These are phyloP conservation scores for Drosophila hawaiiensis DNA, from an alignment of 2,888 invertebrate species.

Conservation along the genomic window DNA sequence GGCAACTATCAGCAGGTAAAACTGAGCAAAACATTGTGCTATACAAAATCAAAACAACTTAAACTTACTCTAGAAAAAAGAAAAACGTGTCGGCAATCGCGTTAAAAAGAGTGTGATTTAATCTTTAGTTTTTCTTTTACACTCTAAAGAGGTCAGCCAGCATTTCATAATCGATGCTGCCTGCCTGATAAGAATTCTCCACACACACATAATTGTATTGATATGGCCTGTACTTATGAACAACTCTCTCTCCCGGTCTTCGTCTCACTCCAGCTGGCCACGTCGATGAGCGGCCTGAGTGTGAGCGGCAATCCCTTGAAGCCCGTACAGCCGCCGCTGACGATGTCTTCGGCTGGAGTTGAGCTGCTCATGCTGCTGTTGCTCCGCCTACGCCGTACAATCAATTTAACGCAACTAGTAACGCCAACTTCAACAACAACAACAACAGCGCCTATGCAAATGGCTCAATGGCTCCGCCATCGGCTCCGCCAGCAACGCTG, in stretches of 20 bases:
- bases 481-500: constrained; percentile 20
- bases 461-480: constrained; percentile 55
- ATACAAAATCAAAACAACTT: background rate
- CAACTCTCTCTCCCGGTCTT: constrained; percentile 12
- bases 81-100: background rate
- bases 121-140: constrained; percentile 7
- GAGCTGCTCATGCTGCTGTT: constrained; percentile 36
- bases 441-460: constrained; percentile 66
- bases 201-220: constrained; percentile 32
- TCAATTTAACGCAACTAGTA: constrained; percentile 60
- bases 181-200: constrained; percentile 54
- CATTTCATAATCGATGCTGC: constrained; percentile 32
- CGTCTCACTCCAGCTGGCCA: constrained; percentile 68
- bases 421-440: constrained; percentile 47
- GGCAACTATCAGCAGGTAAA: constrained; percentile 85
- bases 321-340: constrained; percentile 37
- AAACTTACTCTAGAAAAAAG: background rate
- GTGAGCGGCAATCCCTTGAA: constrained; percentile 78
- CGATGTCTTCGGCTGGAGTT: constrained; percentile 36
- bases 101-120: background rate
- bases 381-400: constrained; percentile 52
- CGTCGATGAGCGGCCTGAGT: constrained; percentile 81
- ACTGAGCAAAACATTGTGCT: background rate
- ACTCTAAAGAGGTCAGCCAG: constrained; percentile 45
- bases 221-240: constrained; percentile 26